A percentile compares a stretch with the other conserved stretches of the same genome.
These are phyloP conservation scores for Nephila pilipes DNA, from an alignment of 1,140 invertebrate genomes.

Conservation along the genomic window DNA sequence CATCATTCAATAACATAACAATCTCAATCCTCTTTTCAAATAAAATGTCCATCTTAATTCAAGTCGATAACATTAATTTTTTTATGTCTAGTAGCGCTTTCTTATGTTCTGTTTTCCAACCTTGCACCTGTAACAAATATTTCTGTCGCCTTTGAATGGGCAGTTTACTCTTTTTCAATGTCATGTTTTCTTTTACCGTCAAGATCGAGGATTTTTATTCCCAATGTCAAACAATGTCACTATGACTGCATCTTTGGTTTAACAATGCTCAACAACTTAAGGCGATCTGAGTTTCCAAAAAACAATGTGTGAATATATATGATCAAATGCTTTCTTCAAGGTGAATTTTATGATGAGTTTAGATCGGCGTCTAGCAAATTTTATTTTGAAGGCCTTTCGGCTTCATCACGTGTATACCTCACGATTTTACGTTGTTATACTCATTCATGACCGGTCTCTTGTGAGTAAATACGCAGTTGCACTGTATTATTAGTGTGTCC, in stretches of 20 bases:
- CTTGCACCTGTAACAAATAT: conserved; percentile 35
- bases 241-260: background rate
- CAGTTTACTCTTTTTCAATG: conserved; percentile 33
- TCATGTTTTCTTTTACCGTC: conserved; percentile 31
- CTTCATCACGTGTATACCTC: background rate
- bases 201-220: conserved; percentile 56
- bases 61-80: background rate
- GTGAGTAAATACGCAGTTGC: background rate
- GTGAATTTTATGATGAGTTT: conserved; percentile 62
- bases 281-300: background rate
- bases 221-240: conserved; percentile 74
- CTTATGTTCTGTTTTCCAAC: conserved; percentile 22
- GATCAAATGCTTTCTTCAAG: conserved; percentile 21
- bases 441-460: conserved; percentile 41
- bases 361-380: conserved; percentile 32
- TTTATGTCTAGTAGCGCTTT: background rate
- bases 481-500: background rate
- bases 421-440: conserved; percentile 7
- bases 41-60: background rate
- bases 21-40: background rate
- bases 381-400: background rate
- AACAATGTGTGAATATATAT: conserved; percentile 34
- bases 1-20: background rate
- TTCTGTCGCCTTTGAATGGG: background rate
- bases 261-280: conserved; percentile 20